Base-by-base conservation (phyloP, 2,797 vertebrate genomes). In the Iguana delicatissima region DNA sequence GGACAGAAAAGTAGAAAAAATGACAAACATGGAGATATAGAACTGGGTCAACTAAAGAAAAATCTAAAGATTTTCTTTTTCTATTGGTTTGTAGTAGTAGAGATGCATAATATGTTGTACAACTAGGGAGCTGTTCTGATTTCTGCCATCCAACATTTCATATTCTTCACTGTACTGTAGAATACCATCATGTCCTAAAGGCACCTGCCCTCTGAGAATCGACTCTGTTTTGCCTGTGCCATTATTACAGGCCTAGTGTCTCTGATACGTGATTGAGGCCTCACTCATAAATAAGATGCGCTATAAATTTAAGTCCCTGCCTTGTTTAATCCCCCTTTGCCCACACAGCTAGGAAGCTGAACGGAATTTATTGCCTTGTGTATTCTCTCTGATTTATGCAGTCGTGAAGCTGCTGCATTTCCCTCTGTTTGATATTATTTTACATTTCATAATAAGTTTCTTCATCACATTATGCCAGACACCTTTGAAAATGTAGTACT, bases 301-400 rank as follows among this genome's bases (percentile, higher is more conserved):
- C 95, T 94, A 96, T 96, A 96, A 96, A 96, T 96, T 96, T 96
- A 94, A 96, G 90, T 94, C 94, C 92, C 94, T 95, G 95, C 94
- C 95, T 96, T 96, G 90, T 94, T 96, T 96, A 96, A 95, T 96
- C 96, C 95, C 95, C 93, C 89, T 96, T 96, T 96, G 95, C 96
- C 94, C 94, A 96, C 94, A 95, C 92, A 96, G 95, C 87, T 24
- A 95, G 93, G 95, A 96, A 96, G 95, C 94, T 93, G 95, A 96
- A 93, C 95, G 88, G 83, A 95, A 96, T 96, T 96, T 96, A 96
- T 96, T 95, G 93, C 95, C 88, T 96, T 94, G 93, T 1, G 84
- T 94, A 90, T 96, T 96, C 89, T 93, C 87, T 84, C 92, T 96
- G 96, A 96, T 96, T 96, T 96, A 96, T 96, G 96, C 94, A 96